Evolutionary conservation across 1,140 invertebrate genomes (phyloP).

Genomic region (Ostrea edulis): DNA sequence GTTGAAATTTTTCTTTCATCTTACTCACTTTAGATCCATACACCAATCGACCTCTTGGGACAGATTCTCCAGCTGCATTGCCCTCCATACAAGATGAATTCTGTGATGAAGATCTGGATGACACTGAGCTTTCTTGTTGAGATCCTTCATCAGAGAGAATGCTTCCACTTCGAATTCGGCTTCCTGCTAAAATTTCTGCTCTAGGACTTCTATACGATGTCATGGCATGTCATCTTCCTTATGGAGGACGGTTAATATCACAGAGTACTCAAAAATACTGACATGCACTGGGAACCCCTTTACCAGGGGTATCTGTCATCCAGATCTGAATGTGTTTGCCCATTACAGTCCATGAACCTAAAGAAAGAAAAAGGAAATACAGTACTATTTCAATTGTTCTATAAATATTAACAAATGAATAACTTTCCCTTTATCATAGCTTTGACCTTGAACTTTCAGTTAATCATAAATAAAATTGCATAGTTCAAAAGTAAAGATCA

Average conservation of each 20-base stretch:
- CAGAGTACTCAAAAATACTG: conserved; percentile 1
- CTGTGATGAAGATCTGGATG: conserved; percentile 1
- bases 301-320: background rate
- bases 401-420: too few species aligned
- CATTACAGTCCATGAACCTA: background rate
- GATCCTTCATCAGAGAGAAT: conserved; percentile 47
- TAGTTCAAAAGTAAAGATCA: too few species aligned
- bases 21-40: conserved; percentile 69
- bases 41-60: background rate
- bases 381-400: too few species aligned
- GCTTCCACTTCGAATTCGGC: conserved; percentile 65
- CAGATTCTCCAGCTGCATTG: conserved; percentile 34
- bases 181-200: conserved; percentile 63
- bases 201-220: conserved; percentile 48
- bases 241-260: conserved; percentile 17
- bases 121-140: conserved; percentile 35
- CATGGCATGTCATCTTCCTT: conserved; percentile 9
- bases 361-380: background rate
- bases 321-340: background rate
- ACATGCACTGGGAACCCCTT: conserved; percentile 10
- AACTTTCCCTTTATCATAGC: too few species aligned
- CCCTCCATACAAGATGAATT: conserved; percentile 40
- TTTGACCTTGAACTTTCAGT: too few species aligned
- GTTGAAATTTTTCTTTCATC: conserved; percentile 69
- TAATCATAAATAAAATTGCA: too few species aligned